Evolutionary conservation across 2,888 invertebrate genomes (phyloP).

Genomic region (Entomobrya multifasciata): DNA sequence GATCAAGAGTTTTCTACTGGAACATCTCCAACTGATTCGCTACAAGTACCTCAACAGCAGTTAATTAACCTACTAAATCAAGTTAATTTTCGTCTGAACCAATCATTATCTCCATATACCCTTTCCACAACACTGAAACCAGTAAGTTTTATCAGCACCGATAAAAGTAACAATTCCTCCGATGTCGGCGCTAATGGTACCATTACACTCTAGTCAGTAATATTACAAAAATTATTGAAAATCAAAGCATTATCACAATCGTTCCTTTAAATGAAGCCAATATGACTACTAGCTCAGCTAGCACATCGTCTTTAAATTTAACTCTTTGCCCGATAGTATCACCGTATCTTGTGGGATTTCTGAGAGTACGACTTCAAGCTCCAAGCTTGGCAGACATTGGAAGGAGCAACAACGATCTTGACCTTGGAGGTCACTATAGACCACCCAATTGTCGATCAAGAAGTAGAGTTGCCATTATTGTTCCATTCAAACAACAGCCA

Average conservation of each 20-base stretch:
- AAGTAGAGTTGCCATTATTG: constrained; percentile 93
- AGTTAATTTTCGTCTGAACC: constrained; percentile 56
- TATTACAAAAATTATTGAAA: constrained; percentile 56
- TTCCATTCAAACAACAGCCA: constrained; percentile 93
- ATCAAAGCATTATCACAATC: constrained; percentile 50
- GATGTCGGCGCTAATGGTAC: neutral
- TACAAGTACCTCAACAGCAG: constrained; percentile 69
- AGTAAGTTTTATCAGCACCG: constrained; percentile 37
- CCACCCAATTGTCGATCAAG: constrained; percentile 89
- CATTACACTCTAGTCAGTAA: constrained; percentile 58
- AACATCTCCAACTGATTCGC: constrained; percentile 46
- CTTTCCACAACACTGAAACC: constrained; percentile 58
- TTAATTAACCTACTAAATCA: constrained; percentile 36
- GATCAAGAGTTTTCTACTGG: constrained; percentile 24
- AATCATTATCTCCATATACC: constrained; percentile 39
- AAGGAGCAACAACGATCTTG: constrained; percentile 85
- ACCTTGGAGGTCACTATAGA: constrained; percentile 91
- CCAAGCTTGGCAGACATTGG: constrained; percentile 77
- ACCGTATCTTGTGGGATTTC: constrained; percentile 73
- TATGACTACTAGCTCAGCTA: neutral
- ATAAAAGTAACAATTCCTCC: constrained; percentile 26
- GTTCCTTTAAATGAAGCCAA: neutral
- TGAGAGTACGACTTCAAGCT: constrained; percentile 75
- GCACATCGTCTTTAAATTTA: constrained; percentile 24
- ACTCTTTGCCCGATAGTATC: constrained; percentile 68